A percentile compares a stretch with the other conserved stretches of the same genome.
phyloP scores from a whole-genome alignment of 2,888 invertebrate species.

The Hipparchia semele region DNA sequence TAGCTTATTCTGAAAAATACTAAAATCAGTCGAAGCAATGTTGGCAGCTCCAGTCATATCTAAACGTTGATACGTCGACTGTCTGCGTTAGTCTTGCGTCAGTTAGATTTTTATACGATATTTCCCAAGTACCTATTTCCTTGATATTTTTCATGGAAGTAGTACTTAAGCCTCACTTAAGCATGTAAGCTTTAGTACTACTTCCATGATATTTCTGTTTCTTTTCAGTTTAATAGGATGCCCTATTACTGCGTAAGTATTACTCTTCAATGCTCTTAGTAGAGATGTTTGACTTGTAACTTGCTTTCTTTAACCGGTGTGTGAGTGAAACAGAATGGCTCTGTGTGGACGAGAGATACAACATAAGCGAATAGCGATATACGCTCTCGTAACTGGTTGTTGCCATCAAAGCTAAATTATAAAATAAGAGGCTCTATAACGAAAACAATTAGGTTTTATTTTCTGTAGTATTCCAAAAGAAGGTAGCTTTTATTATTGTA shows the following conservation, averaged over 20 bases:
- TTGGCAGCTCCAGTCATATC: too few species aligned
- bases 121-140: too few species aligned
- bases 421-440: conserved; percentile 47
- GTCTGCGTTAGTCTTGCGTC: too few species aligned
- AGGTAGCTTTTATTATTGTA: conserved; percentile 50
- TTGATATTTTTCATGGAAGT: too few species aligned
- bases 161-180: too few species aligned
- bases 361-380: conserved; percentile 49
- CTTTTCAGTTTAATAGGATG: too few species aligned
- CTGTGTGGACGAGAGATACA: conserved; percentile 45
- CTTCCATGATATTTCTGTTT: too few species aligned
- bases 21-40: too few species aligned
- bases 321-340: conserved; percentile 52
- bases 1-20: too few species aligned
- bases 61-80: too few species aligned
- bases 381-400: conserved; percentile 71
- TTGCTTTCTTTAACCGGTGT: conserved; percentile 54
- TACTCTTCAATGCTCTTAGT: conserved; percentile 27
- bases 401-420: conserved; percentile 45
- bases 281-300: conserved; percentile 66
- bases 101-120: too few species aligned
- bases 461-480: conserved; percentile 41
- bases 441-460: conserved; percentile 47
- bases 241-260: background rate
- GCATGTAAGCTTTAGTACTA: too few species aligned